Evolutionary conservation across 2,797 vertebrate species (phyloP).

Genomic region (Pachyuromys duprasi): DNA sequence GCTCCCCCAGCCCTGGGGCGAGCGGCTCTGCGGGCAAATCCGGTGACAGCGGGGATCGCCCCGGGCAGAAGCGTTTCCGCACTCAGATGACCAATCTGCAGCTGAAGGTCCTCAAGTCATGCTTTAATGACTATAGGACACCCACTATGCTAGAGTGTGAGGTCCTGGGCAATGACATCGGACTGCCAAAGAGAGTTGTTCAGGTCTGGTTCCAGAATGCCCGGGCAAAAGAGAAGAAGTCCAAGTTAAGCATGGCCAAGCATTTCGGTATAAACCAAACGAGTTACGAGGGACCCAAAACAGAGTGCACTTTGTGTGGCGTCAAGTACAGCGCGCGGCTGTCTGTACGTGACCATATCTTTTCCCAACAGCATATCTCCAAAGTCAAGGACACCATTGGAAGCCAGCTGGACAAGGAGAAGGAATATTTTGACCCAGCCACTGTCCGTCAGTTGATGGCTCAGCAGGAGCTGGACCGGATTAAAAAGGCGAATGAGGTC

Average conservation of each 20-base stretch:
- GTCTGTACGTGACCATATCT: slow-evolving; percentile 99
- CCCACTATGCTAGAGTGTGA: slow-evolving; percentile 99
- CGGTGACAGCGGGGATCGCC: slow-evolving; percentile 96
- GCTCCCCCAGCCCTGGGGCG: slow-evolving; percentile 97
- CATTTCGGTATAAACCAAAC: slow-evolving; percentile 99
- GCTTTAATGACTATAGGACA: slow-evolving; percentile 99
- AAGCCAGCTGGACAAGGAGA: slow-evolving; percentile 99
- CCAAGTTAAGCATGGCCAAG: slow-evolving; percentile 99
- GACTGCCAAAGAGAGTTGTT: slow-evolving; percentile 99
- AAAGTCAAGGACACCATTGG: slow-evolving; percentile 99
- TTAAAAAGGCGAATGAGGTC: slow-evolving; percentile 99
- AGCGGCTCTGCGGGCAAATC: slow-evolving; percentile 94
- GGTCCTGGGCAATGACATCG: slow-evolving; percentile 99
- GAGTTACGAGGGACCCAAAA: slow-evolving; percentile 98
- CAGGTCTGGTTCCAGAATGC: slow-evolving; percentile 99
- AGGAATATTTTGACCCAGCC: slow-evolving; percentile 99
- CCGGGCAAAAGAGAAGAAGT: slow-evolving; percentile 99
- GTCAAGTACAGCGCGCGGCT: slow-evolving; percentile 99
- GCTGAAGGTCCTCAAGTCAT: slow-evolving; percentile 98
- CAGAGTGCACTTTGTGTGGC: slow-evolving; percentile 99
- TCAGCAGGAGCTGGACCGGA: slow-evolving; percentile 99
- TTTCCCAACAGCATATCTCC: slow-evolving; percentile 99
- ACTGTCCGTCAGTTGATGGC: slow-evolving; percentile 99
- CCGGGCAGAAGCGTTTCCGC: slow-evolving; percentile 99
- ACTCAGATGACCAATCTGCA: slow-evolving; percentile 99